Conservation (phyloP, 2,888 invertebrate genomes). For the Tubulanus polymorphus region DNA sequence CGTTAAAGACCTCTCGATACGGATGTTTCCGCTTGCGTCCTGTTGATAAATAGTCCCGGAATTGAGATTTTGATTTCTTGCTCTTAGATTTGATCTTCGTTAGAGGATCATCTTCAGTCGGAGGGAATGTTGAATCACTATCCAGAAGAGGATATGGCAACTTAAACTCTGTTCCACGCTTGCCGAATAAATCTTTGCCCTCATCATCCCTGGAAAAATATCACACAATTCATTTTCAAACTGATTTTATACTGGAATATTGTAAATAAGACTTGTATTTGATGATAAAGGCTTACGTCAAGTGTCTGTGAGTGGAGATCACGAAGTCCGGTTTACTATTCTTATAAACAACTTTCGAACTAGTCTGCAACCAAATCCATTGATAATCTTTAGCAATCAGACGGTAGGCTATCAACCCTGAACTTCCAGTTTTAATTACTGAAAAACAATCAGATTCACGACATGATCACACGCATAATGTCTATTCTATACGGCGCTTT, state of each 20-base stretch:
- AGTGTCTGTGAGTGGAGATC: conserved; percentile 94
- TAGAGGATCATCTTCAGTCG: conserved; percentile 41
- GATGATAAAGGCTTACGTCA: conserved; percentile 94
- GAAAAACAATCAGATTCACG: conserved; percentile 51
- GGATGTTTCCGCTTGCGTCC: conserved; percentile 61
- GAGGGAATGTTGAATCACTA: conserved; percentile 43
- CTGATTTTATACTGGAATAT: background rate
- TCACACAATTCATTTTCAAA: conserved; percentile 6
- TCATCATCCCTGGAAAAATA: conserved; percentile 81
- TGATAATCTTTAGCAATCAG: conserved; percentile 85
- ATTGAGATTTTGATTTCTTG: conserved; percentile 87
- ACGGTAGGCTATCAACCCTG: conserved; percentile 98
- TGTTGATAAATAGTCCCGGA: conserved; percentile 87
- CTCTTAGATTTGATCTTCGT: conserved; percentile 62
- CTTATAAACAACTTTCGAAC: conserved; percentile 94
- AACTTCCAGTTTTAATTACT: conserved; percentile 98
- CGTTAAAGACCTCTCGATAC: conserved; percentile 31
- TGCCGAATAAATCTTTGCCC: conserved; percentile 92
- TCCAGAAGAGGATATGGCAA: conserved; percentile 83
- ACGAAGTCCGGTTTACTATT: conserved; percentile 99
- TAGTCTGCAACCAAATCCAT: conserved; percentile 98
- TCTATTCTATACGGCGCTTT: no score
- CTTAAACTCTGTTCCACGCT: conserved; percentile 98
- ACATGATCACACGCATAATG: background rate
- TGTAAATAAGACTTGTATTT: no score